Evolutionary conservation across 1,140 invertebrate genomes (phyloP), one percentile per base, ranked within the genome.

Genomic region (Coenobita brevimanus): DNA sequence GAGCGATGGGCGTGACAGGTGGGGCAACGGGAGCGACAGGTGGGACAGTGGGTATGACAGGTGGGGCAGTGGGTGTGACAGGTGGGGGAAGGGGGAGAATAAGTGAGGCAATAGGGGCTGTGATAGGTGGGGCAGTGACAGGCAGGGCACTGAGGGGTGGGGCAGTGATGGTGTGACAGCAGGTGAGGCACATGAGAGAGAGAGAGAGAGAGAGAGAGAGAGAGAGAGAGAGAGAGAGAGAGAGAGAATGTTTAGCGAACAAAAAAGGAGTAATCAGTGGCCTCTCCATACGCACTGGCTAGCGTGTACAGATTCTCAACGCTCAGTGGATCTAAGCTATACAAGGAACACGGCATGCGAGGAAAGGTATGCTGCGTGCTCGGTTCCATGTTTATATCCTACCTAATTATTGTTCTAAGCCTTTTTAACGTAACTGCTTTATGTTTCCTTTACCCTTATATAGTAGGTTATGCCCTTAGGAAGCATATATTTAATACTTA

Each of bases 211-310:
- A 54, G 43, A 60, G 30, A 54, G 54, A 57, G 30, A 60, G 78
- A 80, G 13, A 80, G 27, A 27, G 46, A 57, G 76, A 57, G n/a
- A 76, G 33, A 76, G 71, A 76, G 33, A 76, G 71, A 76, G 71
- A 76, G 71, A 76, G 71, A 76, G 71, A 76, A 41, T 17, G 71
- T 38, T 30, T 38, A 41, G 24, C 33, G 43, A 41, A 76, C 33
- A 76, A 15, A 38, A 41, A 13, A 33, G 33, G 33, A 15, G 24
- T 27, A 17, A 76, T 8, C 8, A 30, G 2, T 17, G 21, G 73
- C n/a, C n/a, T n/a, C n/a, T n/a, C n/a, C n/a, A n/a, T n/a, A n/a
- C n/a, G n/a, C n/a, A n/a, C n/a, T n/a, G n/a, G n/a, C n/a, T n/a
- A n/a, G n/a, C n/a, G n/a, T n/a, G n/a, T n/a, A n/a, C n/a, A n/a